Evolutionary conservation across 2,888 invertebrate genomes (phyloP), one percentile per base, ranked within the genome.

Genomic region (Hanleya hanleyi): DNA sequence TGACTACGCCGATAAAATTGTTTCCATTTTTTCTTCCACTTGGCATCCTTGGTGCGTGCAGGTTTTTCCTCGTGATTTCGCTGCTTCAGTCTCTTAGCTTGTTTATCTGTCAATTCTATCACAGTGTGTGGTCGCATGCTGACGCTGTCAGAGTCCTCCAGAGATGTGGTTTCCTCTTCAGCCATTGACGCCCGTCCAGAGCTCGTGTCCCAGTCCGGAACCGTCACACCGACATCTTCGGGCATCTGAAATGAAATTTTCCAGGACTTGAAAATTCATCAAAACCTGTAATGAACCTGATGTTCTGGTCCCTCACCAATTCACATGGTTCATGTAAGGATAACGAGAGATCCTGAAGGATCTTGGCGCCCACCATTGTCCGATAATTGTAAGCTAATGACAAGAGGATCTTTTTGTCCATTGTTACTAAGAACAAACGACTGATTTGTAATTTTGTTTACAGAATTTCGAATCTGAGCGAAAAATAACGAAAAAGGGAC

Each of bases 1-100:
- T 57, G 57, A 57, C 57, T 57, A 29, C 57, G 57, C 15, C 57
- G 57, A 57, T 57, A 57, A 57, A 57, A 57, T 26, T 57, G 15
- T 29, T 57, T 22, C 57, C 57, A 57, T 32, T 57, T 57, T 57
- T 57, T 57, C 26, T 57, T 57, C 57, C 57, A 57, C 9, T 57
- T 57, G n/a, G n/a, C n/a, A n/a, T n/a, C n/a, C n/a, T n/a, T n/a
- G 18, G 57, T 29, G 29, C 32, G 22, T 22, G 57, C 18, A 15
- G 18, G 26, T 6, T 12, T 18, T 6, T 51, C 22, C 7, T 22
- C 51, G 32, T 22, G 22, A 22, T 57, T 18, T 26, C 32, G 57
- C 29, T 57, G 22, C 57, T 57, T 57, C 22, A 57, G 57, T 26
- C 29, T 57, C 57, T 26, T 57, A 22, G 57, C 57, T 29, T 57